phyloP scores from a whole-genome alignment of 2,113 vertebrate genomes.

The Steatornis caripensis region DNA sequence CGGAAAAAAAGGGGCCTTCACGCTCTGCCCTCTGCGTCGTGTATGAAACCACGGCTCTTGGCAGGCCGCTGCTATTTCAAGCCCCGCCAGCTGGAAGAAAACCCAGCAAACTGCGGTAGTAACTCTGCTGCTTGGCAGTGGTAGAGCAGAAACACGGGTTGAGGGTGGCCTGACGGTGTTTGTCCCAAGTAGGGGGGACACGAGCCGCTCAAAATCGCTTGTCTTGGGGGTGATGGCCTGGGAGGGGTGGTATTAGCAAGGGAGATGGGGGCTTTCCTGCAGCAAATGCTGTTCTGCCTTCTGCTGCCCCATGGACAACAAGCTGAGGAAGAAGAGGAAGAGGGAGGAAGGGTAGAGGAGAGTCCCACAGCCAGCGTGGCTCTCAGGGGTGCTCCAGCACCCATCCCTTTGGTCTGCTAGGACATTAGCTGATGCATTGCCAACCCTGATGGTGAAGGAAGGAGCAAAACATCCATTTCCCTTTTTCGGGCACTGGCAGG shows the following conservation, averaged over 20 bases:
- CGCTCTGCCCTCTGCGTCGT: background rate
- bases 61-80: background rate
- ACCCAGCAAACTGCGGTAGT: background rate
- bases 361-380: background rate
- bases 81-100: background rate
- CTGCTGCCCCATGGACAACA: background rate
- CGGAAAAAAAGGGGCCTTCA: background rate
- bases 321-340: background rate
- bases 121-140: accelerated
- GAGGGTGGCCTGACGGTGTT: too few relatives aligned
- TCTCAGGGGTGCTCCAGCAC: background rate
- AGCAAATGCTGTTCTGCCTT: background rate
- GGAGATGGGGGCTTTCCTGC: background rate
- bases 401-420: background rate
- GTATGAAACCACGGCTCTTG: background rate
- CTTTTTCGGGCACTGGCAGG: background rate
- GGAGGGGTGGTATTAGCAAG: background rate
- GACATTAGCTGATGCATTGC: too few relatives aligned
- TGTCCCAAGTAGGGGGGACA: background rate
- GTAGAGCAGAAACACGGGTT: background rate
- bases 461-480: background rate
- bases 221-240: too few relatives aligned
- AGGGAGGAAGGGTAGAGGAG: background rate
- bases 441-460: background rate
- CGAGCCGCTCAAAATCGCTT: background rate